Conservation (phyloP, 1,140 invertebrate species). For the Aphaenogaster floridana region DNA sequence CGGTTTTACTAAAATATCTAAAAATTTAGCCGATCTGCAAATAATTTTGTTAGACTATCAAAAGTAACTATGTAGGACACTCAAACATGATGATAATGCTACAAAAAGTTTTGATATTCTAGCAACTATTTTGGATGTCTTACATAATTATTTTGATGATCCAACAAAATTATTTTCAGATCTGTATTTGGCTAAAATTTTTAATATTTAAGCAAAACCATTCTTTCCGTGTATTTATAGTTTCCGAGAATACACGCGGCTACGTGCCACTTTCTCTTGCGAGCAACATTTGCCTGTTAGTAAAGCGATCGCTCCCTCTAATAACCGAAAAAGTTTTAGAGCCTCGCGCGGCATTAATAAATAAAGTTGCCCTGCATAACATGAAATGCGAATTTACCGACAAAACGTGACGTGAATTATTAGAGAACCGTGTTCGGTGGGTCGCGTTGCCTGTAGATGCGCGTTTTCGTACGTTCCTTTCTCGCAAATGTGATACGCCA, state of each 20-base stretch:
- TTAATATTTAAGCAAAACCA: no score
- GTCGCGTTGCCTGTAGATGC: not conserved
- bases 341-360: constrained; percentile 16
- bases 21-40: no score
- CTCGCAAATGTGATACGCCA: constrained; percentile 21
- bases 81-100: no score
- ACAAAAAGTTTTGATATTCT: no score
- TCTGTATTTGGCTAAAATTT: no score
- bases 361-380: constrained; percentile 4
- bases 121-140: no score
- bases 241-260: not conserved
- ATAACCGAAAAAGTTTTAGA: not conserved
- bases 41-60: no score
- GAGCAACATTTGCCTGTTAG: not conserved
- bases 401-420: constrained; percentile 46
- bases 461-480: not conserved
- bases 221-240: no score
- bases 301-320: not conserved
- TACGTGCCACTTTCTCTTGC: not conserved
- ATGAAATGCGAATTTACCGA: constrained; percentile 42
- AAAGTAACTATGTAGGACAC: no score
- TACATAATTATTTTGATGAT: no score
- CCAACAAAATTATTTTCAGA: no score
- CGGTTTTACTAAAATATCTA: no score
- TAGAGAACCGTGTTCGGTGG: not conserved